phyloP scores from a whole-genome alignment of 2,797 vertebrate species.

The Acridotheres tristis region DNA sequence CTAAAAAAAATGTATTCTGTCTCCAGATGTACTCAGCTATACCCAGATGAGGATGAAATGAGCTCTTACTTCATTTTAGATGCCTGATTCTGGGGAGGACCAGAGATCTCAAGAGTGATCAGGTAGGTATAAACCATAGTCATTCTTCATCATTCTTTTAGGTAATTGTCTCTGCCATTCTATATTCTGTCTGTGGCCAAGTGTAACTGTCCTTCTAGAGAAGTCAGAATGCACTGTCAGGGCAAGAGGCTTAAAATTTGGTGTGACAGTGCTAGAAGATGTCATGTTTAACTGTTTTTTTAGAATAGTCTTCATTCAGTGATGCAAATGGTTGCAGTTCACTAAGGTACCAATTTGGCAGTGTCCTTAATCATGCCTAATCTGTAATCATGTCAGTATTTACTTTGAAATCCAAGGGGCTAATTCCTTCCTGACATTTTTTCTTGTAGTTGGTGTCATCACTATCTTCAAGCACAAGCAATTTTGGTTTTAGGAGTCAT shows the following conservation, averaged over 20 bases:
- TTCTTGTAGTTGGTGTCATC: background rate
- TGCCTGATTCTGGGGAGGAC: background rate
- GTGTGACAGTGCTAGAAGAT: background rate
- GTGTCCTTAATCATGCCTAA: background rate
- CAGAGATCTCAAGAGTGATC: background rate
- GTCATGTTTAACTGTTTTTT: background rate
- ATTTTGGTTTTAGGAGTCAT: background rate
- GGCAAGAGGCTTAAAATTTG: background rate
- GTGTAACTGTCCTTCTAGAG: background rate
- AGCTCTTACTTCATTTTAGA: background rate
- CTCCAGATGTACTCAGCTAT: background rate
- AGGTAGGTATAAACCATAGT: background rate
- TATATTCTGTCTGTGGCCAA: background rate
- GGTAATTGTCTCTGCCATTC: background rate
- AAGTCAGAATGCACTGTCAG: background rate
- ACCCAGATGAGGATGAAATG: background rate
- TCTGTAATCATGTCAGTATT: background rate
- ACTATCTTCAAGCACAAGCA: background rate
- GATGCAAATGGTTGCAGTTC: background rate
- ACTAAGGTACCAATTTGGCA: background rate
- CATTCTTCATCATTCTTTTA: background rate
- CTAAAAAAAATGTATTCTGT: background rate
- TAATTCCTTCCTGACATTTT: background rate
- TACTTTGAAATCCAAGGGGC: background rate
- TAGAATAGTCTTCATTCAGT: background rate